These are phyloP conservation scores for Tenebrio molitor DNA, from an alignment of 1,140 invertebrate genomes.

Conservation along the genomic window DNA sequence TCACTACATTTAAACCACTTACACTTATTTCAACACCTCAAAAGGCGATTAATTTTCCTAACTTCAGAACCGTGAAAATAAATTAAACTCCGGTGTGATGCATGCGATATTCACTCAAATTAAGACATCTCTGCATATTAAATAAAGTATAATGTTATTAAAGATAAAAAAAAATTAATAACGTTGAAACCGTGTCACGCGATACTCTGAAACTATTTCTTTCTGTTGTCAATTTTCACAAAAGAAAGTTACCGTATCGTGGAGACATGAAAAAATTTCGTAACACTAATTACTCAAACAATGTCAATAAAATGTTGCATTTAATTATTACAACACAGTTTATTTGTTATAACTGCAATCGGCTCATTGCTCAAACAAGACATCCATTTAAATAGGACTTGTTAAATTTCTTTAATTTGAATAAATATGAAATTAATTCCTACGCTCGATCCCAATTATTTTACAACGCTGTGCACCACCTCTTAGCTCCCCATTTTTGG, in stretches of 20 bases:
- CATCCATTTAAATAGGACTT: background rate
- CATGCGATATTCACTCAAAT: no score
- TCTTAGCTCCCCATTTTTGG: background rate
- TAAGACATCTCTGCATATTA: no score
- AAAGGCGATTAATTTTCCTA: no score
- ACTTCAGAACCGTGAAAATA: no score
- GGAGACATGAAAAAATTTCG: slow-evolving; percentile 3
- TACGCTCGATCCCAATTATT: slow-evolving; percentile 6
- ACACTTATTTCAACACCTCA: no score
- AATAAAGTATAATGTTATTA: no score
- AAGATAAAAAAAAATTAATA: no score
- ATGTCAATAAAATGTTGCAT: slow-evolving; percentile 27
- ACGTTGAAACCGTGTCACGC: no score
- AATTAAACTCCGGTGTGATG: no score
- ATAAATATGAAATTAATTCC: slow-evolving; percentile 9
- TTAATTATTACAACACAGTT: slow-evolving; percentile 22
- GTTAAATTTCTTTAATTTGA: slow-evolving; percentile 5
- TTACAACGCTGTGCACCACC: slow-evolving; percentile 3
- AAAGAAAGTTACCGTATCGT: background rate
- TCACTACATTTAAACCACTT: no score
- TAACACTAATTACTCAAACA: slow-evolving; percentile 17
- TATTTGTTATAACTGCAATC: background rate
- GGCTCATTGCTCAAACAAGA: background rate
- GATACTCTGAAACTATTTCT: no score
- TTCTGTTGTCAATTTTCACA: no score